Evolutionary conservation across 1,140 invertebrate genomes (phyloP).

Genomic region (Grapholita molesta): DNA sequence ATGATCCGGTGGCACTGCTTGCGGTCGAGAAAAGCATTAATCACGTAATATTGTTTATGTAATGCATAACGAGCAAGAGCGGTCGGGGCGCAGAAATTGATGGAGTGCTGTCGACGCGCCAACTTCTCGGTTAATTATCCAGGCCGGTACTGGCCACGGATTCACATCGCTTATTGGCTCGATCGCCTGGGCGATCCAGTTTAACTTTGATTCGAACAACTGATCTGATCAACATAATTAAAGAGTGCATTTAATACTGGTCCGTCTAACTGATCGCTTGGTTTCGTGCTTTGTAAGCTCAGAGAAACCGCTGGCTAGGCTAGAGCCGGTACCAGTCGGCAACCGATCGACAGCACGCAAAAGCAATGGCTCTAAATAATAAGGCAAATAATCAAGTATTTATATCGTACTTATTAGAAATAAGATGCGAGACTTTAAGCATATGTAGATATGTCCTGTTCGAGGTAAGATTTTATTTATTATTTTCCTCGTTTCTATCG

Average conservation of each 20-base stretch:
- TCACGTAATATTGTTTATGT: slow-evolving; percentile 57
- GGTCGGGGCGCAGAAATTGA: slow-evolving; percentile 42
- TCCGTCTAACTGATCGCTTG: not conserved
- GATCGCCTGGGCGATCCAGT: not conserved
- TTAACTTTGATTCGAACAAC: not conserved
- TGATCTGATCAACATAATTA: not conserved
- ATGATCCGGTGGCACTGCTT: slow-evolving; percentile 48
- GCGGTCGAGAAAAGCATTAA: slow-evolving; percentile 60
- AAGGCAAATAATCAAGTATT: no score
- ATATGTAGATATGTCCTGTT: no score
- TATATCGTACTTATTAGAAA: no score
- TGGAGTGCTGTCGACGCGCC: slow-evolving; percentile 48
- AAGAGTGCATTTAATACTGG: not conserved
- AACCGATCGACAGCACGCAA: not conserved
- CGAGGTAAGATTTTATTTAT: no score
- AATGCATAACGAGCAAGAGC: slow-evolving; percentile 38
- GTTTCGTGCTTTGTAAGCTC: not conserved
- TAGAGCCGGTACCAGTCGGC: not conserved
- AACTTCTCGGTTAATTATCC: slow-evolving; percentile 50
- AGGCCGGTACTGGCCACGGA: not conserved
- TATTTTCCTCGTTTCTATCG: no score
- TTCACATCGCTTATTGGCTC: not conserved
- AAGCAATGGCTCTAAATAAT: not conserved
- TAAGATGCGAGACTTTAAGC: no score
- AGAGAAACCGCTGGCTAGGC: not conserved